phyloP scores from a whole-genome alignment of 1,140 invertebrate genomes.

The Mizuhopecten yessoensis region DNA sequence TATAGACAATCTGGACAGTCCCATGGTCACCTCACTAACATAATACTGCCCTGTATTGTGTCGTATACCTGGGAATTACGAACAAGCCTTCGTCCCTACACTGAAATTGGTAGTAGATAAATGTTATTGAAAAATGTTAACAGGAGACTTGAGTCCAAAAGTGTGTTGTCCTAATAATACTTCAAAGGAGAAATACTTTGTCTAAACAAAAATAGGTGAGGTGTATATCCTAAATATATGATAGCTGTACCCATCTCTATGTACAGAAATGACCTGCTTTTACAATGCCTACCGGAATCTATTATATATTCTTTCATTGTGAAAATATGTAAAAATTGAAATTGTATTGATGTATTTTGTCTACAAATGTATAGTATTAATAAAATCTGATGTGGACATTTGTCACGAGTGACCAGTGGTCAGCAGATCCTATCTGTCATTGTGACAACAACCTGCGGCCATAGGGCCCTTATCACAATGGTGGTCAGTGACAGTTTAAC shows the following conservation, averaged over 20 bases:
- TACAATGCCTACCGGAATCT: no score
- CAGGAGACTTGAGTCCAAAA: neutral
- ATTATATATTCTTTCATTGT: neutral
- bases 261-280: neutral
- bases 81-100: neutral
- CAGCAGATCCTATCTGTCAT: neutral
- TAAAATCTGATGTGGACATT: neutral
- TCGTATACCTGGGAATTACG: neutral
- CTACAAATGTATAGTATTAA: neutral
- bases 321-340: neutral
- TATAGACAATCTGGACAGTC: no score
- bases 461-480: slow-evolving; percentile 20
- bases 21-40: no score
- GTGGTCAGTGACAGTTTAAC: slow-evolving; percentile 14
- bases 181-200: neutral
- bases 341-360: neutral
- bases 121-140: neutral
- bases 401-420: neutral
- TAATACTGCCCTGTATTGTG: neutral
- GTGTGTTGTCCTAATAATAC: neutral
- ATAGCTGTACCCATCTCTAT: neutral
- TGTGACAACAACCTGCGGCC: slow-evolving; percentile 29
- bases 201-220: no score
- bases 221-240: neutral
- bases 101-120: neutral